A percentile compares a stretch with the other conserved stretches of the same genome.
phyloP scores from a whole-genome alignment of 1,140 invertebrate genomes.

The Octopus bimaculoides region DNA sequence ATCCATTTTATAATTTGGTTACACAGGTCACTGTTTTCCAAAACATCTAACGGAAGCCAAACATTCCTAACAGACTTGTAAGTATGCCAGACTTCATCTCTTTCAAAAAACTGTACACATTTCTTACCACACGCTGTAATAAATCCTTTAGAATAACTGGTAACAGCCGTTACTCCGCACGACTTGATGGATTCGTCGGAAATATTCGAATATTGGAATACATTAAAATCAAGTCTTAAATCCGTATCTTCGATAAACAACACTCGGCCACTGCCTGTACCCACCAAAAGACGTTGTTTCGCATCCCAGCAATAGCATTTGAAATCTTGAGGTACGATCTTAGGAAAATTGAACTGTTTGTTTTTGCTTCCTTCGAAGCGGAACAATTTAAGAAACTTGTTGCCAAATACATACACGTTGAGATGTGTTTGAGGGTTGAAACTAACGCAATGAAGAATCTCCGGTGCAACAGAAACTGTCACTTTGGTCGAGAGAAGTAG shows the following conservation, averaged over 20 bases:
- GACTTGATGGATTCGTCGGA: background rate
- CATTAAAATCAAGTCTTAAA: background rate
- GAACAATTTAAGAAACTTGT: background rate
- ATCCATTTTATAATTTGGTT: background rate
- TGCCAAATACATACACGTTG: background rate
- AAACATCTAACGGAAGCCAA: background rate
- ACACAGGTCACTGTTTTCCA: background rate
- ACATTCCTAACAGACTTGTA: background rate
- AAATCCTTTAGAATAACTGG: conserved; percentile 5
- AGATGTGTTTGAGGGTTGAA: background rate
- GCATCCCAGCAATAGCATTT: background rate
- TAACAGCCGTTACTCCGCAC: background rate
- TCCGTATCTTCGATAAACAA: background rate
- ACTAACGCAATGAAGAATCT: background rate
- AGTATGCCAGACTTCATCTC: background rate
- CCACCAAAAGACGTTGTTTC: background rate
- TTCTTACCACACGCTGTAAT: background rate
- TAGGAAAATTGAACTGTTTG: background rate
- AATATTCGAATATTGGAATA: background rate
- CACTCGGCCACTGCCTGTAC: background rate
- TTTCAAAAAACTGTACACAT: background rate
- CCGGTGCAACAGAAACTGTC: background rate
- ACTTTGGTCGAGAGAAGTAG: background rate
- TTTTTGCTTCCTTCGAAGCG: background rate
- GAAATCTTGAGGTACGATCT: background rate